Conservation (phyloP, 2,113 vertebrate species). For the Dolichotis patagonum region DNA sequence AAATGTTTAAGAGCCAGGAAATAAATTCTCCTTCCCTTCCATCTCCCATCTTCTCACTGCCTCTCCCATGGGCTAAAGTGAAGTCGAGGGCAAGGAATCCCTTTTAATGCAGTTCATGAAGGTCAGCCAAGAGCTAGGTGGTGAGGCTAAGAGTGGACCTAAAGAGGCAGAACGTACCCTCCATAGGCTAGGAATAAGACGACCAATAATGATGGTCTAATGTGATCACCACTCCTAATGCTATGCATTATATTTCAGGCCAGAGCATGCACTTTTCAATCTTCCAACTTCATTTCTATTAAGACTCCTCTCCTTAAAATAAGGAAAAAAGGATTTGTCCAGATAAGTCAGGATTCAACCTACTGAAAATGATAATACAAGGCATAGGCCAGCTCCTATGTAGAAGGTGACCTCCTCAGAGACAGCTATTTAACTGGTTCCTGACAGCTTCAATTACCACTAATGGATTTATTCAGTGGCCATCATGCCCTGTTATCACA, state of each 20-base stretch:
- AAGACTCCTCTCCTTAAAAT: background rate
- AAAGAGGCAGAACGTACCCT: background rate
- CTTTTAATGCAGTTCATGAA: background rate
- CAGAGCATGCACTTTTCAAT: background rate
- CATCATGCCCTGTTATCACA: slow-evolving; percentile 60
- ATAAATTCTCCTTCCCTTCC: background rate
- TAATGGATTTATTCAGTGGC: slow-evolving; percentile 64
- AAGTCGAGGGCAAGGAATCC: background rate
- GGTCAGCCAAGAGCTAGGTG: background rate
- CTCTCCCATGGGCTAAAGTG: background rate
- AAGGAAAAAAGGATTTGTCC: background rate
- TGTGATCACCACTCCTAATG: background rate
- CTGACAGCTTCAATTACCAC: slow-evolving; percentile 73
- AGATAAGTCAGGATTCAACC: slow-evolving; percentile 25
- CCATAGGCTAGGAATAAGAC: background rate
- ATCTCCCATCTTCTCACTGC: background rate
- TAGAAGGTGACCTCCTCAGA: slow-evolving; percentile 69
- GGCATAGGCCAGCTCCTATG: background rate
- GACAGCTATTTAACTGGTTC: slow-evolving; percentile 42
- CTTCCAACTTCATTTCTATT: slow-evolving; percentile 24
- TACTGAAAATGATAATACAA: slow-evolving; percentile 34
- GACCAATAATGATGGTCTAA: background rate
- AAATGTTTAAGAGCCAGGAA: slow-evolving; percentile 10
- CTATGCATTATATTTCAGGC: background rate
- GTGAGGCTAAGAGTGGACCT: background rate